phyloP scores from a whole-genome alignment of 2,797 vertebrate genomes.

The Tenualosa ilisha region DNA sequence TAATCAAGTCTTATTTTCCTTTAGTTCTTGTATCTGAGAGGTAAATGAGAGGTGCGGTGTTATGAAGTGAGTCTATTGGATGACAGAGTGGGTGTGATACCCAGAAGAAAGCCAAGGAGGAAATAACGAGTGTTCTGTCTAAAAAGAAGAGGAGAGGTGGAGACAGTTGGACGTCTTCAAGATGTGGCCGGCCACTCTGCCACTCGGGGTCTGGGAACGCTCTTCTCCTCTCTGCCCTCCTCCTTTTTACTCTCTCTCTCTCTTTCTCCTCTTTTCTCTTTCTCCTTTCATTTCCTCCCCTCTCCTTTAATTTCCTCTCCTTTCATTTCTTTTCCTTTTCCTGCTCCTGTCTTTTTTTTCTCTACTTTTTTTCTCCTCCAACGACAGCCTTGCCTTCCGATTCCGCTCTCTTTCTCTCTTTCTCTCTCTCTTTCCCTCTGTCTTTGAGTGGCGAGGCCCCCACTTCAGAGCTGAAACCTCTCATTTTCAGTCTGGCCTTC shows the following conservation, averaged over 20 bases:
- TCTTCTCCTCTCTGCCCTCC: neutral
- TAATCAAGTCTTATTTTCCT: too few relatives aligned
- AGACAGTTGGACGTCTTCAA: neutral
- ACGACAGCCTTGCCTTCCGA: neutral
- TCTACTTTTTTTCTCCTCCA: conserved; percentile 27
- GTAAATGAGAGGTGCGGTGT: neutral
- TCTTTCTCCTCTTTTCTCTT: conserved; percentile 27
- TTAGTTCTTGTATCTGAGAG: neutral
- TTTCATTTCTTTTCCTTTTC: conserved; percentile 20
- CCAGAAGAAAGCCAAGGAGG: neutral
- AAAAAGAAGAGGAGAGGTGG: conserved; percentile 1
- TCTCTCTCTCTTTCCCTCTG: neutral
- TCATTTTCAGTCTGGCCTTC: conserved; percentile 68
- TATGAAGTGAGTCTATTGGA: neutral
- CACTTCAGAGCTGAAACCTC: conserved; percentile 55
- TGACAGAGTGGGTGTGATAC: neutral
- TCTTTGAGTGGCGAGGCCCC: neutral
- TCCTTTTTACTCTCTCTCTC: neutral
- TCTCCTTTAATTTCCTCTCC: neutral
- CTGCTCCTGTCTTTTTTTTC: conserved; percentile 7
- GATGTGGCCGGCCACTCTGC: neutral
- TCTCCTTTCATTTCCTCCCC: conserved; percentile 20
- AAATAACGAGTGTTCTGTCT: neutral
- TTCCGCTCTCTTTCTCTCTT: conserved; percentile 21
- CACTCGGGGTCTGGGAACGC: neutral